These are phyloP conservation scores for Athripsodes cinereus DNA, from an alignment of 2,888 invertebrate genomes.

Conservation along the genomic window DNA sequence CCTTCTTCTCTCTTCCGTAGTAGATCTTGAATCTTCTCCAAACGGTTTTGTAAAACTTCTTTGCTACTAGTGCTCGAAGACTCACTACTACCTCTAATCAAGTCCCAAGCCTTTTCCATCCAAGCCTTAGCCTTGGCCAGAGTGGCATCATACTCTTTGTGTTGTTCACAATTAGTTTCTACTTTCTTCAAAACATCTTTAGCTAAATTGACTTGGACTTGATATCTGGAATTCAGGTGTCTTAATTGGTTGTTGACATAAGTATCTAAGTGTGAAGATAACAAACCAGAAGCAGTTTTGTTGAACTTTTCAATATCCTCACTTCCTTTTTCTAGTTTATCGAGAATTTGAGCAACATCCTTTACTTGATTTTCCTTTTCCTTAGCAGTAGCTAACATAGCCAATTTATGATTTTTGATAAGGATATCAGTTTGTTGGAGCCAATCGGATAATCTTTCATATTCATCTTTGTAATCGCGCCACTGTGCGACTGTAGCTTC, in stretches of 20 bases:
- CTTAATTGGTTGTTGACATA: conserved; percentile 84
- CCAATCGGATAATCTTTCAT: conserved; percentile 87
- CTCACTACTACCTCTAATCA: conserved; percentile 74
- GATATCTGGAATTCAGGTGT: conserved; percentile 81
- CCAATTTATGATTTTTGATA: conserved; percentile 84
- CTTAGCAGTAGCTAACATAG: conserved; percentile 67
- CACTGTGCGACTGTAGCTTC: conserved; percentile 77
- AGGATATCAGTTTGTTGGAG: conserved; percentile 86
- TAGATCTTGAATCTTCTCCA: conserved; percentile 74
- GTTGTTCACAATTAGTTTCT: conserved; percentile 81
- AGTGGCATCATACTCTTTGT: conserved; percentile 72
- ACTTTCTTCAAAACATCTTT: conserved; percentile 88
- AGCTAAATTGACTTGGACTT: conserved; percentile 81
- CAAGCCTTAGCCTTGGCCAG: conserved; percentile 71
- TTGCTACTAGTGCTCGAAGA: conserved; percentile 71
- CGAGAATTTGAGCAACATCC: conserved; percentile 72
- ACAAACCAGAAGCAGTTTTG: conserved; percentile 65
- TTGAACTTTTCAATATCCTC: conserved; percentile 79
- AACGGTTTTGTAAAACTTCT: conserved; percentile 73
- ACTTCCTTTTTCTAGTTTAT: conserved; percentile 70
- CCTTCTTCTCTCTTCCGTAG: conserved; percentile 79
- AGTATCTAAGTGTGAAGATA: conserved; percentile 79
- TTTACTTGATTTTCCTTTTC: conserved; percentile 82
- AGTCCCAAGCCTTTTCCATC: conserved; percentile 82
- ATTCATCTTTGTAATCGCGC: conserved; percentile 90